phyloP scores from a whole-genome alignment of 2,888 invertebrate genomes.

The Campoplex nolae region DNA sequence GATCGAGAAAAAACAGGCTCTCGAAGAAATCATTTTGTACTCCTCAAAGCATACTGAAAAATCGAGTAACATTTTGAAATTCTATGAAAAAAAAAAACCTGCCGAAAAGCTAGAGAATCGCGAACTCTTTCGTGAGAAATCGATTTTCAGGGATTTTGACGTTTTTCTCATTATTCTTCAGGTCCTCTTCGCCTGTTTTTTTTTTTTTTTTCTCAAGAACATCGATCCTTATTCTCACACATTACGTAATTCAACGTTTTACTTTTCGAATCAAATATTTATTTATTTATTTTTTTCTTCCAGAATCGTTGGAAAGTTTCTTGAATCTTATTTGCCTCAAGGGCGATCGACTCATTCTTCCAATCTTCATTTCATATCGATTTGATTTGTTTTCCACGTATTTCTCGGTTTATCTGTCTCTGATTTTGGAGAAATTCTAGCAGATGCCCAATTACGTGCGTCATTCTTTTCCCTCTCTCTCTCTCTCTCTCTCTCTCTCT shows the following conservation, averaged over 20 bases:
- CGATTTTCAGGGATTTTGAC: neutral
- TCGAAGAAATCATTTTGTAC: neutral
- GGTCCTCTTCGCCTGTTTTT: no score
- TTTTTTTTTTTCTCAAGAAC: no score
- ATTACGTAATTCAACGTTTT: neutral
- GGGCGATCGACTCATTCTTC: no score
- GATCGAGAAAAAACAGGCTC: neutral
- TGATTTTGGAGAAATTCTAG: constrained; percentile 31
- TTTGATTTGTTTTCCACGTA: neutral
- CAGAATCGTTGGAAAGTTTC: neutral
- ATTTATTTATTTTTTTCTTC: neutral
- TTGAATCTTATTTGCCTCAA: neutral
- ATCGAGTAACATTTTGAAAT: neutral
- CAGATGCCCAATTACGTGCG: constrained; percentile 49
- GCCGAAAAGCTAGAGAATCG: neutral
- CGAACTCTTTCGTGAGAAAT: neutral
- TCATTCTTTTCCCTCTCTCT: constrained; percentile 45
- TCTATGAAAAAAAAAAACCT: neutral
- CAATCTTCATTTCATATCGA: neutral
- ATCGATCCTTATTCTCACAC: neutral
- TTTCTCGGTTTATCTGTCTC: neutral
- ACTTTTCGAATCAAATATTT: no score
- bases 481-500: constrained; percentile 35
- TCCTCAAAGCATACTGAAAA: neutral
- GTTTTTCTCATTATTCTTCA: no score